Percentiles rank a stretch among this genome's conserved stretches.
phyloP scores from a whole-genome alignment of 2,888 invertebrate genomes.

The Acanthococcus lagerstroemiae region DNA sequence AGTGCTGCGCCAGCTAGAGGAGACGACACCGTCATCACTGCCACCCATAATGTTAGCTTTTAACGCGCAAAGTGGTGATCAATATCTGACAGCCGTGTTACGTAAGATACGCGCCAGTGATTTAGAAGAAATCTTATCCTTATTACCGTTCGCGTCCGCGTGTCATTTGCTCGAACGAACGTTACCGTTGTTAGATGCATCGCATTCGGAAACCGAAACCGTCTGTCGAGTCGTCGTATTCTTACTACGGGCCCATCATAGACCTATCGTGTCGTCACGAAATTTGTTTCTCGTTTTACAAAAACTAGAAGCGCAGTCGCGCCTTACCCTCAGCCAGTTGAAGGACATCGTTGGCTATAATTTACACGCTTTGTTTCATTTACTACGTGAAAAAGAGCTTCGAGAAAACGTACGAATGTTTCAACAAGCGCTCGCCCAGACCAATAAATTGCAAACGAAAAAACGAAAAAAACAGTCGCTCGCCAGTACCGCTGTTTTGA shows the following conservation, averaged over 20 bases:
- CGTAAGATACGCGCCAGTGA: constrained; percentile 76
- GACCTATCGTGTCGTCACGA: constrained; percentile 63
- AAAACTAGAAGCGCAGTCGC: not conserved
- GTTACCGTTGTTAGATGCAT: constrained; percentile 53
- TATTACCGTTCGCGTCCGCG: constrained; percentile 64
- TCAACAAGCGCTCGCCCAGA: no score
- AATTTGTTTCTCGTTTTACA: constrained; percentile 39
- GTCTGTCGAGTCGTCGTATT: constrained; percentile 66
- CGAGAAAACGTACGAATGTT: no score
- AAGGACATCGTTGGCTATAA: constrained; percentile 22
- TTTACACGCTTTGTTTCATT: constrained; percentile 9
- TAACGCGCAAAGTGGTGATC: constrained; percentile 58
- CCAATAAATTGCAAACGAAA: not conserved
- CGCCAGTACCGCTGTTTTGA: no score
- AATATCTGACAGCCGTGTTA: constrained; percentile 72
- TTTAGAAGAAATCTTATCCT: constrained; percentile 75
- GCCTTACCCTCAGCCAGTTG: not conserved
- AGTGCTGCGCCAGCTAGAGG: constrained; percentile 54
- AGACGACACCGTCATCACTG: constrained; percentile 48
- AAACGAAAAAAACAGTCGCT: not conserved
- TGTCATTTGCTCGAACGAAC: constrained; percentile 65
- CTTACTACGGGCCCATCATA: constrained; percentile 63
- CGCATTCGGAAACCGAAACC: constrained; percentile 62
- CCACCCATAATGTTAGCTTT: constrained; percentile 78
- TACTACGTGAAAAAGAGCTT: constrained; percentile 15